A percentile compares a stretch with the other conserved stretches of the same genome.
phyloP scores from a whole-genome alignment of 2,797 vertebrate genomes.

The Delichon dasypus region DNA sequence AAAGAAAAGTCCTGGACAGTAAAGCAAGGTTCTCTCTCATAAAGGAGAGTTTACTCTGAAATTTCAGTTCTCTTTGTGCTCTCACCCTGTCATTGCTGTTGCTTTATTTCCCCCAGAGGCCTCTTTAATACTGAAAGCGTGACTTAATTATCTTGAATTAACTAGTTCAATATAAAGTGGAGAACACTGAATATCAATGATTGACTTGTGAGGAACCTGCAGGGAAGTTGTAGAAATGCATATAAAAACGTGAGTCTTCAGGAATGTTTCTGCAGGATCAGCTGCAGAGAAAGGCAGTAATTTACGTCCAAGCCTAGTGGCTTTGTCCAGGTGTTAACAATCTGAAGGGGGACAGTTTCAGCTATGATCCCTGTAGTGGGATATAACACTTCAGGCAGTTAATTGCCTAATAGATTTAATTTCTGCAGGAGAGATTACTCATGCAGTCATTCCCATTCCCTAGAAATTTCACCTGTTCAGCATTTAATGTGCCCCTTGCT shows the following conservation, averaged over 20 bases:
- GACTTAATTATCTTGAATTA: constrained; percentile 31
- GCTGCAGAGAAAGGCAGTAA: background rate
- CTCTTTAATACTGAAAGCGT: constrained; percentile 11
- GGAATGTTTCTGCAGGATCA: background rate
- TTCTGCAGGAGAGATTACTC: background rate
- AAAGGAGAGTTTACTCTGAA: background rate
- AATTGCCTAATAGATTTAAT: background rate
- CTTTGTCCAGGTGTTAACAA: constrained; percentile 1
- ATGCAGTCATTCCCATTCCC: background rate
- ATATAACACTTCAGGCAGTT: background rate
- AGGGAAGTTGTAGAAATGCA: background rate
- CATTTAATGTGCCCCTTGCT: background rate
- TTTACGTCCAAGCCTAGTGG: background rate
- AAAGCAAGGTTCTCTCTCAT: background rate
- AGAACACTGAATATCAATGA: background rate
- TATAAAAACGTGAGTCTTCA: background rate
- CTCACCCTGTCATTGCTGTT: background rate
- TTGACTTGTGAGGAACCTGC: background rate
- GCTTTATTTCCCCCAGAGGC: background rate
- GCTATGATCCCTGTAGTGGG: background rate
- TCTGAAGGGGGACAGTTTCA: background rate
- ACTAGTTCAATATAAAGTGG: constrained; percentile 19
- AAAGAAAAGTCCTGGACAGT: background rate
- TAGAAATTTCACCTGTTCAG: background rate
- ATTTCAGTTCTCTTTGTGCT: background rate